Evolutionary conservation across 1,140 invertebrate species (phyloP), one percentile per base, ranked within the genome.

Genomic region (Metaphire vulgaris): DNA sequence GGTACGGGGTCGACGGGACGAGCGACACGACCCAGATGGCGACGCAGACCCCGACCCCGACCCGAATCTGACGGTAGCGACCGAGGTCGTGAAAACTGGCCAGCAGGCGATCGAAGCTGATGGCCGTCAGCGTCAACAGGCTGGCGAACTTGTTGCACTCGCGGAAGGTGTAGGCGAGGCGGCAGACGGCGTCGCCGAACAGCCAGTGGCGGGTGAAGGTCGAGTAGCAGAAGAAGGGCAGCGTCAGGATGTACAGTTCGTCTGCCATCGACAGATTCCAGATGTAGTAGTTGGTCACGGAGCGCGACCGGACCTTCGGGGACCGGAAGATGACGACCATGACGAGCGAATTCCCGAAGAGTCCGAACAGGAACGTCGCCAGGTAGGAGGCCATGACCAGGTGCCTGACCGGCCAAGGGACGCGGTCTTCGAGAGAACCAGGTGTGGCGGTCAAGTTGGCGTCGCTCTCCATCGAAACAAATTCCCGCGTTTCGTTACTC

Each of bases 271-370:
- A 66, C 33, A 74, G 64, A 41, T 74, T 74, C 73, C 33, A 26
- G 73, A 75, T 75, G 67, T 75, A 75, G 74, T 69, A 69, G 67
- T 69, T 75, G 2, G 30, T 32, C 15, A 66, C n/a, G 30, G 26
- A n/a, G 6, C 41, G 41, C 6, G 41, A 56, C 41, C 41, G 41
- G 41, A 56, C 21, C 41, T 56, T 56, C 41, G 41, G 41, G 41
- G 21, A 56, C 41, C 41, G 41, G 41, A 56, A 56, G 41, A 56
- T 56, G 41, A 56, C 21, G 41, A 56, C 41, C 41, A 56, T 56
- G 41, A 56, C 41, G 41, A 56, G 41, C 41, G 41, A 12, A 21
- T 56, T 56, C 6, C 41, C 41, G 21, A 56, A 21, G 41, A 56
- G 6, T 6, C 41, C 41, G 41, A 56, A 56, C 21, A 56, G 41